Conservation (phyloP, 2,888 invertebrate genomes). For the Drosophila buzzatii region DNA sequence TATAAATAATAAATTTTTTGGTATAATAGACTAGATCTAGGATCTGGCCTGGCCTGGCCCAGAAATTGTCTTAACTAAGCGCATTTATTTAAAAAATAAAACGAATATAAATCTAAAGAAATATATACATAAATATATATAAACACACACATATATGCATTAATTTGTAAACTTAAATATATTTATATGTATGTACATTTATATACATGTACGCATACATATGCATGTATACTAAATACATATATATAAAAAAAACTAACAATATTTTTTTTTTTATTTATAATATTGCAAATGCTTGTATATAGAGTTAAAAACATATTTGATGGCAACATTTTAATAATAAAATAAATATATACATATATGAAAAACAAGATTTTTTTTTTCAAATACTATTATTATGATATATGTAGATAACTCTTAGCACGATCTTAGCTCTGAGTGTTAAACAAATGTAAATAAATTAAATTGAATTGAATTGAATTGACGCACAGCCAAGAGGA, state of each 20-base stretch:
- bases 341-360: constrained; percentile 33
- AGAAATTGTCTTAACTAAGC: constrained; percentile 51
- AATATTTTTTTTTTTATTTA: constrained; percentile 60
- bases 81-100: constrained; percentile 25
- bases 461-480: constrained; percentile 53
- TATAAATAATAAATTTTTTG: constrained; percentile 23
- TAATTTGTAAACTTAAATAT: constrained; percentile 25
- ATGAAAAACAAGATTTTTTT: constrained; percentile 25
- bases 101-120: not conserved
- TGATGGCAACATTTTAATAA: constrained; percentile 53
- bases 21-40: constrained; percentile 54
- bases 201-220: not conserved
- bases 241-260: constrained; percentile 20
- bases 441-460: constrained; percentile 69
- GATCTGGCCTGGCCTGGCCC: constrained; percentile 54
- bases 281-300: constrained; percentile 74
- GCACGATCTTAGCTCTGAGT: constrained; percentile 71
- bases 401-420: constrained; percentile 33
- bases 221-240: constrained; percentile 5
- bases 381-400: constrained; percentile 40
- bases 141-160: no score
- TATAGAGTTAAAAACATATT: constrained; percentile 57
- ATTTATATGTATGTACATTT: no score
- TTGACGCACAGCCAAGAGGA: constrained; percentile 44
- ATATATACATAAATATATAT: constrained; percentile 8